Percentiles rank a stretch among this genome's conserved stretches.
Conservation (phyloP, 2,113 vertebrate species). For the Gambusia affinis region DNA sequence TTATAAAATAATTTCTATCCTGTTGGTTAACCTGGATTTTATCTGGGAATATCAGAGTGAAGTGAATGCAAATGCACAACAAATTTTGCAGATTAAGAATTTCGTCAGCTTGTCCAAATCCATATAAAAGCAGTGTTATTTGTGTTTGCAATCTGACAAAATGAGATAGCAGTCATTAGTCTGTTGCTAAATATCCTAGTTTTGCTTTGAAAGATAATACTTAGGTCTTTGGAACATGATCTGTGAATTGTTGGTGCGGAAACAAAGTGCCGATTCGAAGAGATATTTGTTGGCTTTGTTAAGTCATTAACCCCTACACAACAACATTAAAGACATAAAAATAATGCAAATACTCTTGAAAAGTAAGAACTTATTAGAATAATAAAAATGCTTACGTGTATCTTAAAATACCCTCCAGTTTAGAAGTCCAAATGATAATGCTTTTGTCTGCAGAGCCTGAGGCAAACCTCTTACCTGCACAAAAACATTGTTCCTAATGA, state of each 20-base stretch:
- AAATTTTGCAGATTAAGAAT: background rate
- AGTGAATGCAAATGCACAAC: background rate
- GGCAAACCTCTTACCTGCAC: constrained; percentile 93
- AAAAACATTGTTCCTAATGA: constrained; percentile 22
- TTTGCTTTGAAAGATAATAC: background rate
- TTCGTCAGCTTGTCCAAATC: background rate
- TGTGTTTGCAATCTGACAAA: background rate
- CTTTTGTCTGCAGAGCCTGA: constrained; percentile 98
- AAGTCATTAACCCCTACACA: background rate
- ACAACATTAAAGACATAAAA: background rate
- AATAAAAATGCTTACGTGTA: constrained; percentile 88
- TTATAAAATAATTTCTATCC: too few species aligned
- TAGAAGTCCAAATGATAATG: constrained; percentile 98
- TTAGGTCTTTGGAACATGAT: background rate
- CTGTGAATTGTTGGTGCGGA: background rate
- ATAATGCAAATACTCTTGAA: background rate
- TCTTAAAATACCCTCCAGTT: constrained; percentile 97
- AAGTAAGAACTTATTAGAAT: background rate
- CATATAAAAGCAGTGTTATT: background rate
- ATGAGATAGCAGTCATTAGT: background rate
- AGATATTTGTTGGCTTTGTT: background rate
- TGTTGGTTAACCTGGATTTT: too few species aligned
- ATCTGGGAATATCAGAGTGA: too few species aligned
- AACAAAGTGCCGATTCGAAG: background rate
- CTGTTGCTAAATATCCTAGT: background rate